Conservation (phyloP, 2,797 vertebrate species). For the Spinus olivaceus region DNA sequence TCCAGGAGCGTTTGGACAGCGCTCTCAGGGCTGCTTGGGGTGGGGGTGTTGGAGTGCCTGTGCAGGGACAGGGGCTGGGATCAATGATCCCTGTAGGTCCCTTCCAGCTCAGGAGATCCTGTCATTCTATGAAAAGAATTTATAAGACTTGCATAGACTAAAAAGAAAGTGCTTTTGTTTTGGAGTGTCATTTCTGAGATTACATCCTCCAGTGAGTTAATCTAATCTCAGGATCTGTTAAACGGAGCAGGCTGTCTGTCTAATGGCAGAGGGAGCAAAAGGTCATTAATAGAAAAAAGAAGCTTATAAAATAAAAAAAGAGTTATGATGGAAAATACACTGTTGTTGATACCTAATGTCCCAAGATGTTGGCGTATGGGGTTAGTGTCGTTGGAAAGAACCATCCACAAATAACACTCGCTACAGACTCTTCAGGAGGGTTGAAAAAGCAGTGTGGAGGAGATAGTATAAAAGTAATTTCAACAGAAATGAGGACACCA, state of each 20-base stretch:
- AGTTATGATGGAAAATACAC: neutral
- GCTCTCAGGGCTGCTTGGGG: neutral
- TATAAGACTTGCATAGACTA: neutral
- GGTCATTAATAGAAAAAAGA: neutral
- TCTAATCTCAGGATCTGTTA: neutral
- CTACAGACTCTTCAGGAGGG: neutral
- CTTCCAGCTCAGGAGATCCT: neutral
- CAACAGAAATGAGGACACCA: neutral
- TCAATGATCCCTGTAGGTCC: accelerated
- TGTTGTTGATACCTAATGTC: neutral
- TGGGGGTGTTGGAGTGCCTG: accelerated
- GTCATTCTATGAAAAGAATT: neutral
- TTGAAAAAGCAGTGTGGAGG: neutral
- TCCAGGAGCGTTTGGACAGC: neutral
- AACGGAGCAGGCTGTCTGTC: neutral
- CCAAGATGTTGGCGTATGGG: neutral
- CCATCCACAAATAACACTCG: neutral
- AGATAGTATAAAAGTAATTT: neutral
- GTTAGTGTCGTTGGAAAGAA: neutral
- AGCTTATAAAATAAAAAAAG: neutral
- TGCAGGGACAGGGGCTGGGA: accelerated
- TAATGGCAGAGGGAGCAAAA: neutral
- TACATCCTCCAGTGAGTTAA: neutral
- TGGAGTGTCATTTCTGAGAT: neutral
- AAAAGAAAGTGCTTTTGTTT: neutral